Conservation (phyloP, 2,797 vertebrate genomes). For the Onychomys torridus region DNA sequence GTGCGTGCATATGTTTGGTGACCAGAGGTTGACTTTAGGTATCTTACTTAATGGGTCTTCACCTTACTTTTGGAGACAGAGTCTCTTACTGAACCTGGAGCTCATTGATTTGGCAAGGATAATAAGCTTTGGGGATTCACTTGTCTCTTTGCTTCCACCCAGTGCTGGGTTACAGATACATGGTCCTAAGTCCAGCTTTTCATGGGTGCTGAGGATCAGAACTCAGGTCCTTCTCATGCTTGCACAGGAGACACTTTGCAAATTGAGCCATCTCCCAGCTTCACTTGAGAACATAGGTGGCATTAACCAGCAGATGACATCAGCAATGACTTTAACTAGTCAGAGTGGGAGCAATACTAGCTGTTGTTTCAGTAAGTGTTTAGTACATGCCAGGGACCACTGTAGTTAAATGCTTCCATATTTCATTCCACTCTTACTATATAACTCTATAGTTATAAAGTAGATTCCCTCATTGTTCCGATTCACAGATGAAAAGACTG, state of each 20-base stretch:
- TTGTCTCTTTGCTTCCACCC: background rate
- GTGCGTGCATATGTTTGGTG: background rate
- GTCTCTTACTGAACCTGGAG: background rate
- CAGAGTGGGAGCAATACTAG: background rate
- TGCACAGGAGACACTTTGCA: background rate
- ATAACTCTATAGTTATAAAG: background rate
- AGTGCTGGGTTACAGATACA: background rate
- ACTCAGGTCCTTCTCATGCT: background rate
- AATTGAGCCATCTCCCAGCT: background rate
- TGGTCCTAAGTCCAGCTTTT: background rate
- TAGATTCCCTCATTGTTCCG: background rate
- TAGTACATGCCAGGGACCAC: background rate
- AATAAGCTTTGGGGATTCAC: background rate
- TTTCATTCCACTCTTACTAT: slow-evolving; percentile 49
- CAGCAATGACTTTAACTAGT: slow-evolving; percentile 15
- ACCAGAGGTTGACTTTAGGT: background rate
- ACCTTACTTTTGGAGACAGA: background rate
- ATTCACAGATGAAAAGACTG: slow-evolving; percentile 38
- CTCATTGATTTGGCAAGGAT: background rate
- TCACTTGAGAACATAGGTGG: background rate
- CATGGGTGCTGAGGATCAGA: background rate
- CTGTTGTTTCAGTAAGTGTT: background rate
- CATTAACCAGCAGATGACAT: background rate
- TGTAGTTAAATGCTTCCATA: background rate
- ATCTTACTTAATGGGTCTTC: background rate